phyloP scores from a whole-genome alignment of 2,113 vertebrate species.

The Crotalus horridus region DNA sequence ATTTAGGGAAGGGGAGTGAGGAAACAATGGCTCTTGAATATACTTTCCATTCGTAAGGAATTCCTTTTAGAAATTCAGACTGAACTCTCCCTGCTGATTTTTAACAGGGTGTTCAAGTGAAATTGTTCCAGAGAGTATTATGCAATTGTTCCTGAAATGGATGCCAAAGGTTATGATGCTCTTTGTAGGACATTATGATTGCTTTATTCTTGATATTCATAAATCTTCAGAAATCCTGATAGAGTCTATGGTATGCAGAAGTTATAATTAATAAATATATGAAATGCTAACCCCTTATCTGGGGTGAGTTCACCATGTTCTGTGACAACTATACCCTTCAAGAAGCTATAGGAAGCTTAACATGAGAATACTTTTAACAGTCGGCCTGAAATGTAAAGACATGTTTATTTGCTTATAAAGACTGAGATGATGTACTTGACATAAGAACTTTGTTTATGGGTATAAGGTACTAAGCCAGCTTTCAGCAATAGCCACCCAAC shows the following conservation, averaged over 20 bases:
- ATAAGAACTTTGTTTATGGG: background rate
- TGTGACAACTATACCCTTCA: background rate
- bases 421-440: fast-evolving
- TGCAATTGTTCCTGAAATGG: background rate
- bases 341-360: background rate
- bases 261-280: background rate
- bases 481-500: background rate
- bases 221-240: background rate
- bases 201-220: background rate
- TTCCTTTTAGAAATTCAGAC: background rate
- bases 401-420: background rate
- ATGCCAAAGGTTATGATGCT: background rate
- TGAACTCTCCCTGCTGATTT: background rate
- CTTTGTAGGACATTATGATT: background rate
- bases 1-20: background rate
- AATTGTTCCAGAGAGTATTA: background rate
- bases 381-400: background rate
- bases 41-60: background rate
- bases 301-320: background rate
- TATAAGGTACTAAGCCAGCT: background rate
- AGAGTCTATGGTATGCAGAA: background rate
- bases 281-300: too few relatives aligned
- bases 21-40: background rate
- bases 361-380: background rate
- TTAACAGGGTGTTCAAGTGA: background rate